Evolutionary conservation across 2,888 invertebrate species (phyloP).

Genomic region (Caenorhabditis virilis): DNA sequence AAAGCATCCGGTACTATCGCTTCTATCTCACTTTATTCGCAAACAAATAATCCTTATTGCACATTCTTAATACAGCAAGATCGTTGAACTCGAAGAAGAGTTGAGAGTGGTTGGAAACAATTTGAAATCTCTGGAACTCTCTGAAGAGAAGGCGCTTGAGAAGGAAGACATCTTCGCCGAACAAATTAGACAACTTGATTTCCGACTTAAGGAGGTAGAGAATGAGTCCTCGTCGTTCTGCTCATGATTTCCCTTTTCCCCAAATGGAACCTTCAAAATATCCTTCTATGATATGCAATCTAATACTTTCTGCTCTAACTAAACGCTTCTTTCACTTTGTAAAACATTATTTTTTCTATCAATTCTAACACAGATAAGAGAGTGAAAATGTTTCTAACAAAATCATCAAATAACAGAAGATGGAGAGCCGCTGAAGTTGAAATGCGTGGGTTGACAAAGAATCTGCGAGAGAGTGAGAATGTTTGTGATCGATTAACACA

Average conservation of each 20-base stretch:
- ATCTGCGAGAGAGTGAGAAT: slow-evolving; percentile 12
- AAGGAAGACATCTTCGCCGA: slow-evolving; percentile 91
- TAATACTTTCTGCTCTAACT: slow-evolving; percentile 16
- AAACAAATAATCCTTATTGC: too few species aligned
- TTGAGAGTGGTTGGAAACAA: slow-evolving; percentile 99
- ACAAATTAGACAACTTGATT: slow-evolving; percentile 86
- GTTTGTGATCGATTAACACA: slow-evolving; percentile 8
- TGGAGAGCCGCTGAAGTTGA: slow-evolving; percentile 1
- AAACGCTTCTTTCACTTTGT: slow-evolving; percentile 5
- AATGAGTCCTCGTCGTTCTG: slow-evolving; percentile 1
- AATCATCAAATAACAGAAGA: slow-evolving; percentile 16
- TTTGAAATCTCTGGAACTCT: slow-evolving; percentile 99
- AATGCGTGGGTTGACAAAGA: slow-evolving; percentile 9
- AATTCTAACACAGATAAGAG: slow-evolving; percentile 1
- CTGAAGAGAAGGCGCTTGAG: slow-evolving; percentile 97
- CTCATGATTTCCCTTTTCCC: not conserved
- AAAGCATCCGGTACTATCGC: slow-evolving; percentile 1
- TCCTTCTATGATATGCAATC: slow-evolving; percentile 13
- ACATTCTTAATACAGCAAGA: slow-evolving; percentile 82
- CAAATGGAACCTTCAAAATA: not conserved
- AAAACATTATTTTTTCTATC: slow-evolving; percentile 13
- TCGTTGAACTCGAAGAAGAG: slow-evolving; percentile 99
- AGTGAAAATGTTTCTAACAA: too few species aligned
- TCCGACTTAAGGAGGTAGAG: slow-evolving; percentile 84
- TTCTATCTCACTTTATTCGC: slow-evolving; percentile 4